Base-by-base conservation (phyloP, 2,797 vertebrate species). In the Halcyon leucocephala region DNA sequence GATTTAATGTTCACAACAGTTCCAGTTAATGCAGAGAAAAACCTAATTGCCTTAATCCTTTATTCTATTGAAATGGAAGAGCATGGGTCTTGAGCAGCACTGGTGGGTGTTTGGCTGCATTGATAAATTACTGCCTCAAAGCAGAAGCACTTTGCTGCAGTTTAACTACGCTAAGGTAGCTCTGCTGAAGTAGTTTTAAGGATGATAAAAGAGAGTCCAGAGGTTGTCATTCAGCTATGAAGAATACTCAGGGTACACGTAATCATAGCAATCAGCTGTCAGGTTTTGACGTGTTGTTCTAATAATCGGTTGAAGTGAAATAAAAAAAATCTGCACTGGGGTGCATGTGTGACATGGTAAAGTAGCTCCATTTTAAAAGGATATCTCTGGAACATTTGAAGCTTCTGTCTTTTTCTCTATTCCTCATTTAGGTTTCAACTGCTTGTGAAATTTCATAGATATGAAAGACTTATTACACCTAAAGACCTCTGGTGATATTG, bases 271-370 rank as follows among this genome's bases (percentile, higher is more conserved):
- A 82, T 86, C 29, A 39, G 26, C 60, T 93, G 42, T 78, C 64
- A 80, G 52, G 1, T 84, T 96, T 93, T 95, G 78, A 95, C 71
- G 48, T 91, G 74, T 82, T 95, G 64, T 90, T 94, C 61, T 87
- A 95, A 87, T 55, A 81, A 87, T 83, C 69, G 82, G 57, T 21
- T 58, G 46, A 93, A 95, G 46, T 65, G 35, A 73, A 84, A 61
- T 84, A 66, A 39, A 85, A 85, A 86, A 52, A 37, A 66, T 90
- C 69, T 92, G 52, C 57, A 65, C 28, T 46, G 28, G 65, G 22
- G 25, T 82, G 35, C 39, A 15, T 37, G 22, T 70, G 70, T 60
- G 89, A 89, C 80, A 57, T 18, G 28, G 88, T 21, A 92, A 92
- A 92, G 94, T 61, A 93, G 26, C 52, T 91, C 42, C 35, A 7